phyloP scores from a whole-genome alignment of 1,140 invertebrate species.

The Drosophila takahashii region DNA sequence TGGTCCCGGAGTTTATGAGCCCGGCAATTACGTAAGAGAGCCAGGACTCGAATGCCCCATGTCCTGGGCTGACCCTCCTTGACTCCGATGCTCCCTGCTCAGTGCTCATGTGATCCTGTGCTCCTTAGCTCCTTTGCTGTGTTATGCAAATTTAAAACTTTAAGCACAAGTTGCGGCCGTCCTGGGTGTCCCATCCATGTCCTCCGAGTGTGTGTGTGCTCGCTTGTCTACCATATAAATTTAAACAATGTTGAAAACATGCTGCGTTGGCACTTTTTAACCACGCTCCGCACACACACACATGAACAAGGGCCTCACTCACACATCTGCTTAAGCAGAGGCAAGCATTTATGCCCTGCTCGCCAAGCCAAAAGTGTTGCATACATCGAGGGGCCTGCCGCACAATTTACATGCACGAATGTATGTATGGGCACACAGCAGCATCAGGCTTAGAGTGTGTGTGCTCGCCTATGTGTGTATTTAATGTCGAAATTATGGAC shows the following conservation, averaged over 20 bases:
- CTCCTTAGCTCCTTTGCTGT: slow-evolving; percentile 12
- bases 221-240: slow-evolving; percentile 75
- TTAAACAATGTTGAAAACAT: slow-evolving; percentile 83
- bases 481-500: slow-evolving; percentile 83
- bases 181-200: slow-evolving; percentile 40
- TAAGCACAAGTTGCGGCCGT: slow-evolving; percentile 69
- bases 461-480: slow-evolving; percentile 62
- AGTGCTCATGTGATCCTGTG: not conserved
- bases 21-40: slow-evolving; percentile 59
- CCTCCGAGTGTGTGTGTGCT: slow-evolving; percentile 41
- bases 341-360: slow-evolving; percentile 76
- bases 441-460: slow-evolving; percentile 34
- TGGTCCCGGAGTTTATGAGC: slow-evolving; percentile 67
- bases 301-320: slow-evolving; percentile 11
- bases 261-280: slow-evolving; percentile 83
- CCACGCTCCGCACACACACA: slow-evolving; percentile 62
- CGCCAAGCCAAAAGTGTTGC: slow-evolving; percentile 71
- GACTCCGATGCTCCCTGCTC: slow-evolving; percentile 1
- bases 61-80: slow-evolving; percentile 32
- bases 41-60: slow-evolving; percentile 3
- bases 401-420: slow-evolving; percentile 68
- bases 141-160: slow-evolving; percentile 81
- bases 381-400: slow-evolving; percentile 59
- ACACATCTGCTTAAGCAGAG: slow-evolving; percentile 34
- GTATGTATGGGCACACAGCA: not conserved